Evolutionary conservation across 2,888 invertebrate species (phyloP).

Genomic region (Folsomia manolachei): DNA sequence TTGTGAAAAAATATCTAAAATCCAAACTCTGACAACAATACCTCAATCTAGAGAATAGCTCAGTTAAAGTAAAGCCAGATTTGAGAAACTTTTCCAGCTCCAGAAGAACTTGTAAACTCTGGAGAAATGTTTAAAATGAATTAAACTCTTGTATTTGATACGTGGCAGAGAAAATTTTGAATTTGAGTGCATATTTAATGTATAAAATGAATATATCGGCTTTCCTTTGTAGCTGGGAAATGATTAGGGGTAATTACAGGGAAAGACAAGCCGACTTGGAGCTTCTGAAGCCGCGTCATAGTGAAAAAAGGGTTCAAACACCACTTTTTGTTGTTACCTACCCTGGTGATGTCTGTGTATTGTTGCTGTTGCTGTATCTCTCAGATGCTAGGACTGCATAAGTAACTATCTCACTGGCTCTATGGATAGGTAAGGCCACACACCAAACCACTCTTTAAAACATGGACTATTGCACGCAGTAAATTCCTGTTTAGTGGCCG

Average conservation of each 20-base stretch:
- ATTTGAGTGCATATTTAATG: conserved; percentile 40
- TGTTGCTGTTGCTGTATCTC: too few species aligned
- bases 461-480: conserved; percentile 16
- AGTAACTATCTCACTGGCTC: neutral
- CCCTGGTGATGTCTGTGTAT: too few species aligned
- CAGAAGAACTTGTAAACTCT: too few species aligned
- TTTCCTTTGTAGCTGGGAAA: conserved; percentile 51
- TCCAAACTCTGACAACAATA: neutral
- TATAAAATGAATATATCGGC: conserved; percentile 51
- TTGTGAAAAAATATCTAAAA: neutral
- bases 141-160: neutral
- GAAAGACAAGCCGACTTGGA: conserved; percentile 52
- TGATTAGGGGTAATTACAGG: conserved; percentile 52
- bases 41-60: neutral
- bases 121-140: neutral
- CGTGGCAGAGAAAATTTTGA: conserved; percentile 7
- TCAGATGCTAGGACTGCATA: too few species aligned
- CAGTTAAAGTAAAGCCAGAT: neutral
- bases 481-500: conserved; percentile 4
- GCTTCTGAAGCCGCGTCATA: conserved; percentile 51
- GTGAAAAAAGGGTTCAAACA: conserved; percentile 49
- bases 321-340: conserved; percentile 41
- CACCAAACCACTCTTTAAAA: conserved; percentile 26
- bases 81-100: neutral
- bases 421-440: conserved; percentile 50